A percentile compares a stretch with the other conserved stretches of the same genome.
Conservation (phyloP, 2,797 vertebrate species). For the Sebastes iracundus region DNA sequence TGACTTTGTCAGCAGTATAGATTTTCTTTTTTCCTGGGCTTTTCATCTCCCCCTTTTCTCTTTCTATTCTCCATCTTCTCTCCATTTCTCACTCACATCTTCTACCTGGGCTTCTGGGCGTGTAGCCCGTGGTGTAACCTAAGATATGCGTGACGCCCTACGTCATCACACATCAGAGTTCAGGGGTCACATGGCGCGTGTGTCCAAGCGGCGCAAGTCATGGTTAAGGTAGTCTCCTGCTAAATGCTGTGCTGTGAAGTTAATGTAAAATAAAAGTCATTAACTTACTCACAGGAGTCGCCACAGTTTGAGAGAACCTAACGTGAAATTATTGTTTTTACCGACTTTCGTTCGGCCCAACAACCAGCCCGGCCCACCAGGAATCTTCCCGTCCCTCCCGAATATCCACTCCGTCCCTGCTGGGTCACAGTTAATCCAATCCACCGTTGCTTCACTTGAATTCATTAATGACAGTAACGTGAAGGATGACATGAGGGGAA, state of each 20-base stretch:
- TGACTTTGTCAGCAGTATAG: background rate
- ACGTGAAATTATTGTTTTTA: background rate
- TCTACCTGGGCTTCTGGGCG: background rate
- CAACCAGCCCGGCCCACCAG: too few relatives aligned
- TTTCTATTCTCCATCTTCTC: too few relatives aligned
- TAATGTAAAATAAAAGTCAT: background rate
- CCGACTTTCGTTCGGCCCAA: background rate
- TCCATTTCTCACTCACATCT: background rate
- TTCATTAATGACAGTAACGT: background rate
- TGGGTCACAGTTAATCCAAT: background rate
- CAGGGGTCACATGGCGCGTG: background rate
- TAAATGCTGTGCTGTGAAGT: background rate
- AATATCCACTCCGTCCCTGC: background rate
- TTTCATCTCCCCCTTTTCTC: too few relatives aligned
- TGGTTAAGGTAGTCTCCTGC: background rate
- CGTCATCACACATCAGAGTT: background rate
- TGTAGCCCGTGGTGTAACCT: background rate
- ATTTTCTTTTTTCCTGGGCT: background rate
- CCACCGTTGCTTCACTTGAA: too few relatives aligned
- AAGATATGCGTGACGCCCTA: background rate
- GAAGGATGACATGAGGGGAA: background rate
- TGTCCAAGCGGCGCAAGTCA: background rate
- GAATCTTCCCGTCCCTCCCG: background rate
- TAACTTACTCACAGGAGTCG: too few relatives aligned
- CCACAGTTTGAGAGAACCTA: too few relatives aligned